Evolutionary conservation across 2,888 invertebrate species (phyloP).

Genomic region (Glyphotaelius pellucidus): DNA sequence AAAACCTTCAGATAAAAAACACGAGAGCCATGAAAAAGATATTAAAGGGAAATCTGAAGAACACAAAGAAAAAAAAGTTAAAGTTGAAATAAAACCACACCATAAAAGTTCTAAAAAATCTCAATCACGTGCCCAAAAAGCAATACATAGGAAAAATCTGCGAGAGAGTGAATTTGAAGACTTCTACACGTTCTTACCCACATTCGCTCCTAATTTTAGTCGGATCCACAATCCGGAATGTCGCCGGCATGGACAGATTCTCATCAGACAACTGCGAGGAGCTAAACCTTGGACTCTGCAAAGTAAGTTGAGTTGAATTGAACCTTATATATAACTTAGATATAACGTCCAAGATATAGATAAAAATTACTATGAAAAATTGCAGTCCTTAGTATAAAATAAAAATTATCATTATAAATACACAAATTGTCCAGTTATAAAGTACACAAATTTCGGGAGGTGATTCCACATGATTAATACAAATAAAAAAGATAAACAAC

Average conservation of each 20-base stretch:
- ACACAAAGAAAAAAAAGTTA: slow-evolving; percentile 50
- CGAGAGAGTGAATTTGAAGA: slow-evolving; percentile 79
- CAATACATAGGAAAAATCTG: slow-evolving; percentile 71
- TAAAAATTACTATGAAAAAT: not conserved
- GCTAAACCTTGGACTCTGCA: slow-evolving; percentile 85
- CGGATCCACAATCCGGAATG: slow-evolving; percentile 81
- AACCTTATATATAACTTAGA: not conserved
- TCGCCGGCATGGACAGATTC: slow-evolving; percentile 83
- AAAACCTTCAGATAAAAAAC: slow-evolving; percentile 30
- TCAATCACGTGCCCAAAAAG: slow-evolving; percentile 70
- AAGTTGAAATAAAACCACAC: slow-evolving; percentile 65
- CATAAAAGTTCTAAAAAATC: slow-evolving; percentile 68
- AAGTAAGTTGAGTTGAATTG: slow-evolving; percentile 77
- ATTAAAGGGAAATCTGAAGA: slow-evolving; percentile 58
- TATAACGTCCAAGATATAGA: not conserved
- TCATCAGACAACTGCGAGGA: slow-evolving; percentile 82
- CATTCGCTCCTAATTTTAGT: slow-evolving; percentile 83
- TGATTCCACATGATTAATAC: too few relatives aligned
- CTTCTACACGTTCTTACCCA: slow-evolving; percentile 81
- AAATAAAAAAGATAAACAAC: too few relatives aligned
- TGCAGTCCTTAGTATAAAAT: too few relatives aligned
- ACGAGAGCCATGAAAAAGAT: slow-evolving; percentile 28
- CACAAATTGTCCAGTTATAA: too few relatives aligned
- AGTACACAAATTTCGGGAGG: too few relatives aligned
- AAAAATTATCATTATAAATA: too few relatives aligned